phyloP scores from a whole-genome alignment of 2,113 vertebrate genomes.

The Prietella phreatophila region DNA sequence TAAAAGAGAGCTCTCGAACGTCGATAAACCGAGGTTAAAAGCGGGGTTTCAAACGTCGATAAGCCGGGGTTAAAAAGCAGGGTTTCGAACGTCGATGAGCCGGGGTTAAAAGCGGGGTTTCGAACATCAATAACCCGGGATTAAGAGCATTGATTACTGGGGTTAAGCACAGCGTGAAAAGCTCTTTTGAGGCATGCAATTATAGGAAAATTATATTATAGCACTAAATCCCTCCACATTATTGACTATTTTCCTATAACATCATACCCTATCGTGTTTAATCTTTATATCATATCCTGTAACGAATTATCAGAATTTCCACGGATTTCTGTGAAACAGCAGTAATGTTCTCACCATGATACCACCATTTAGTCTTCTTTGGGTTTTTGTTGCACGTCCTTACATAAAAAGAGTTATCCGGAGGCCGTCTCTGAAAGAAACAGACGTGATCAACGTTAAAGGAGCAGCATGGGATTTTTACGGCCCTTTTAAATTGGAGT shows the following conservation, averaged over 20 bases:
- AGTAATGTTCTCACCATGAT: constrained; percentile 85
- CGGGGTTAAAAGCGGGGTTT: no score
- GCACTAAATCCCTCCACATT: not conserved
- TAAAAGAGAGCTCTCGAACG: no score
- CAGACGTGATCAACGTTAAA: not conserved
- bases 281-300: not conserved
- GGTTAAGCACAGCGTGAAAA: no score
- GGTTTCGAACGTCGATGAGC: no score
- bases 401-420: constrained; percentile 99
- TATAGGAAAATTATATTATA: not conserved
- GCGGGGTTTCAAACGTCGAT: no score
- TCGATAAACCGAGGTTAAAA: no score
- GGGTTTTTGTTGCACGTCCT: constrained; percentile 99
- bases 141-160: no score
- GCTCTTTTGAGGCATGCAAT: not conserved
- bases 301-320: not conserved
- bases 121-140: no score
- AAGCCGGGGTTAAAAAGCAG: no score
- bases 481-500: not conserved
- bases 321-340: no score
- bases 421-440: constrained; percentile 77
- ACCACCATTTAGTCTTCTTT: constrained; percentile 99
- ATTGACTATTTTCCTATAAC: not conserved
- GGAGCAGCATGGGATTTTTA: not conserved
- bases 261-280: not conserved